Evolutionary conservation across 2,888 invertebrate species (phyloP), one percentile per base, ranked within the genome.

Genomic region (Alloscopus bannaensis): DNA sequence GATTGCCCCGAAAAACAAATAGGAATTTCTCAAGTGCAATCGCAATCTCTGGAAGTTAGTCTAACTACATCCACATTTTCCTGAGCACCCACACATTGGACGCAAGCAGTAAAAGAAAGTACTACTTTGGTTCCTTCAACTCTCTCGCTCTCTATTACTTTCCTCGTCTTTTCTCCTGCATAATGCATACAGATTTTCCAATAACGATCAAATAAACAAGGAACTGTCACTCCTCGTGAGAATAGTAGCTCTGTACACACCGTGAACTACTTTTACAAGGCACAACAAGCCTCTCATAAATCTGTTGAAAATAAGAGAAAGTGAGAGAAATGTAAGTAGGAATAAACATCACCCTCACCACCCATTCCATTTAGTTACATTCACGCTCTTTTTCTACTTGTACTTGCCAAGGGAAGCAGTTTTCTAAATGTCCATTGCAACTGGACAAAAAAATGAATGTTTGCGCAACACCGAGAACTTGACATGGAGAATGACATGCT

Each of bases 121-220:
- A n/a, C n/a, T n/a, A n/a, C n/a, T n/a, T n/a, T n/a, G n/a, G n/a
- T n/a, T n/a, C n/a, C n/a, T n/a, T n/a, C n/a, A n/a, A n/a, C n/a
- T n/a, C n/a, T n/a, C n/a, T n/a, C n/a, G n/a, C n/a, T n/a, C n/a
- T n/a, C n/a, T n/a, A n/a, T n/a, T n/a, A n/a, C 22, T 20, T 40
- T 62, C 28, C 42, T 16, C 11, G 3, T 11, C 22, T 11, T 57
- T 55, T 69, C 40, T 57, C 42, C 26, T 28, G 55, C 68, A 57
- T 50, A 71, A 71, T 71, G 52, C 71, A 71, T 71, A 52, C 62
- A 36, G 71, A 71, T 62, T 71, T 59, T 62, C n/a, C 62, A 71
- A 71, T 60, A 71, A 71, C 60, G 71, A 71, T 60, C 71, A 71
- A 71, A 71, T 71, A 71, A 71, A 62, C 62, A 45, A 45, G 55